Conservation (phyloP, 2,113 vertebrate species). For the Labeo catla region DNA sequence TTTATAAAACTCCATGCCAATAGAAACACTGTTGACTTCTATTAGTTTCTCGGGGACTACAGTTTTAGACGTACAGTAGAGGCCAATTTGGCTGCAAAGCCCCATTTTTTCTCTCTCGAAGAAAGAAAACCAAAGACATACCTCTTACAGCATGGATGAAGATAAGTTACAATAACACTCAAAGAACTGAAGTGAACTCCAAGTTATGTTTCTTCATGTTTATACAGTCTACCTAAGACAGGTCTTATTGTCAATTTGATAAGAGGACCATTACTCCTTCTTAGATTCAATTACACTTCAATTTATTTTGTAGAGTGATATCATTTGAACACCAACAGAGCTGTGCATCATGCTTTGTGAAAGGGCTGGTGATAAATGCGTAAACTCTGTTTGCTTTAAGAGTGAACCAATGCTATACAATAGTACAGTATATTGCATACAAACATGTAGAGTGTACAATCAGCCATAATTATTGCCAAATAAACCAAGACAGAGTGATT, state of each 20-base stretch:
- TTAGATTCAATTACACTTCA: constrained; percentile 16
- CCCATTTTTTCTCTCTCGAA: constrained; percentile 11
- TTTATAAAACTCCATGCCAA: constrained; percentile 53
- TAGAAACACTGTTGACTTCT: constrained; percentile 54
- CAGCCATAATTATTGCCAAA: too few species aligned
- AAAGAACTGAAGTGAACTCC: constrained; percentile 24
- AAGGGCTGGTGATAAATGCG: not conserved
- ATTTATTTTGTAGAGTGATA: not conserved
- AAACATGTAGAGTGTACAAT: not conserved
- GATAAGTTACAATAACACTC: constrained; percentile 9
- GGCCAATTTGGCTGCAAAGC: constrained; percentile 39
- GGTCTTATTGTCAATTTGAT: constrained; percentile 12
- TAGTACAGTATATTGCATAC: not conserved
- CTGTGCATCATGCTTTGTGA: not conserved
- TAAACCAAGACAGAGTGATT: too few species aligned
- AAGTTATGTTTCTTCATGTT: constrained; percentile 33
- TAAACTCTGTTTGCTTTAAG: not conserved
- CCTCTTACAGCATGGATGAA: constrained; percentile 18
- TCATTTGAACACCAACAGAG: not conserved
- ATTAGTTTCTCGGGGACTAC: constrained; percentile 48
- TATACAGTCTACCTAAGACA: constrained; percentile 5
- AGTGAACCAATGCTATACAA: not conserved
- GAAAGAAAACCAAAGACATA: constrained; percentile 53
- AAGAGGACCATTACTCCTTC: constrained; percentile 14
- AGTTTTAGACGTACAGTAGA: constrained; percentile 41